Percentiles rank a stretch among this genome's conserved stretches.
These are phyloP conservation scores for Tetragnatha montana DNA, from an alignment of 2,888 invertebrate genomes.

Conservation along the genomic window DNA sequence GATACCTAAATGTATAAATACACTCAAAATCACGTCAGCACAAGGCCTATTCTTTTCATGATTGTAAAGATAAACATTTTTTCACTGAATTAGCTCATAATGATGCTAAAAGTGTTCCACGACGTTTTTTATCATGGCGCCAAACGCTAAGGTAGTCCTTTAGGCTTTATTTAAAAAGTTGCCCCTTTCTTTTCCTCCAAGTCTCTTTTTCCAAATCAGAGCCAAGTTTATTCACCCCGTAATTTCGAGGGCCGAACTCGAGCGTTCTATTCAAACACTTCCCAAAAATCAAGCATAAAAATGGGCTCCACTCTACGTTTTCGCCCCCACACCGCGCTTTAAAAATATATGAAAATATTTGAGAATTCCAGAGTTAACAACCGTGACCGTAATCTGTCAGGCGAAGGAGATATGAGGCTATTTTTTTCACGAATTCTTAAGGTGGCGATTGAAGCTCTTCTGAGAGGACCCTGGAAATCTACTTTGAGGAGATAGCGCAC, in stretches of 20 bases:
- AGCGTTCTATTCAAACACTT: neutral
- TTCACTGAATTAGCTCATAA: too few relatives aligned
- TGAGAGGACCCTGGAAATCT: constrained; percentile 26
- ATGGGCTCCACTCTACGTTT: neutral
- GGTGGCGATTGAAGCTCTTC: constrained; percentile 44
- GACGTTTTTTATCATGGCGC: too few relatives aligned
- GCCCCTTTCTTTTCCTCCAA: too few relatives aligned
- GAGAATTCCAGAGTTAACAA: constrained; percentile 2
- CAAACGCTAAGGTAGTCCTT: too few relatives aligned
- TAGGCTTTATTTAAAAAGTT: too few relatives aligned
- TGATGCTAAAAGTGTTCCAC: too few relatives aligned
- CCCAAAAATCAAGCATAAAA: neutral
- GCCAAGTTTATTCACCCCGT: neutral
- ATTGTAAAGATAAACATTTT: too few relatives aligned
- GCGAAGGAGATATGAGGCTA: constrained; percentile 33
- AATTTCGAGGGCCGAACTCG: neutral
- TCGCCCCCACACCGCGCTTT: neutral
- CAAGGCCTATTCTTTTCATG: too few relatives aligned
- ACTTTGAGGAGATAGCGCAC: constrained; percentile 36
- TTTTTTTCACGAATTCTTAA: constrained; percentile 42
- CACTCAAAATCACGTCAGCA: too few relatives aligned
- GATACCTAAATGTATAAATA: too few relatives aligned
- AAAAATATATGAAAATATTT: constrained; percentile 1
- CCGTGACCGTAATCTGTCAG: constrained; percentile 54
- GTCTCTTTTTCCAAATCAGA: too few relatives aligned